phyloP scores from a whole-genome alignment of 2,888 invertebrate genomes.

The Latheticus oryzae region DNA sequence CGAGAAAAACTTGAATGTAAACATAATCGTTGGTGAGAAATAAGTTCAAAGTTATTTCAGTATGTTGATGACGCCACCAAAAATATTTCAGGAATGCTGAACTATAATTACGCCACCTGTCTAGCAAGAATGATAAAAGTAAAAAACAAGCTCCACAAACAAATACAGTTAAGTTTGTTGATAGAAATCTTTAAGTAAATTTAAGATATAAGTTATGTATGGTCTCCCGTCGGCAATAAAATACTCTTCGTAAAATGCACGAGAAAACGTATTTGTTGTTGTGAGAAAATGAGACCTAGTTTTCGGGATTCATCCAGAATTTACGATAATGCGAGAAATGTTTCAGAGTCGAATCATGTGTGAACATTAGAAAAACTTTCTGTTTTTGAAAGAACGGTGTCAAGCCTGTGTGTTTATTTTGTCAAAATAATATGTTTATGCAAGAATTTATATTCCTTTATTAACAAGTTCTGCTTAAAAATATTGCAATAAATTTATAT shows the following conservation, averaged over 20 bases:
- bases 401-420: constrained; percentile 1
- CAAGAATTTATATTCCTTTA: too few species aligned
- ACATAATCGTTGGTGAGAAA: constrained; percentile 28
- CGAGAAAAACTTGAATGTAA: constrained; percentile 19
- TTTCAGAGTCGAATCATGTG: constrained; percentile 9
- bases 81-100: constrained; percentile 2
- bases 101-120: constrained; percentile 15
- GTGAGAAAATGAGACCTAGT: constrained; percentile 9
- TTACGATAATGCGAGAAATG: constrained; percentile 24
- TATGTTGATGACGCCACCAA: constrained; percentile 3
- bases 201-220: too few species aligned
- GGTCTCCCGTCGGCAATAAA: not conserved
- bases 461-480: too few species aligned
- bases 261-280: constrained; percentile 10
- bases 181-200: too few species aligned
- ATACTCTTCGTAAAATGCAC: too few species aligned
- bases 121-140: not conserved
- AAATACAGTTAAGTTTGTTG: not conserved
- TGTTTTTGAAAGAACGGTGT: too few species aligned
- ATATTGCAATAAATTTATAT: too few species aligned
- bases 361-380: constrained; percentile 8
- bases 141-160: constrained; percentile 1
- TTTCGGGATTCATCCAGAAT: constrained; percentile 5
- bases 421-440: too few species aligned
- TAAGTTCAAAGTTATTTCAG: constrained; percentile 12